Evolutionary conservation across 2,797 vertebrate genomes (phyloP).

Genomic region (Salmo trutta): DNA sequence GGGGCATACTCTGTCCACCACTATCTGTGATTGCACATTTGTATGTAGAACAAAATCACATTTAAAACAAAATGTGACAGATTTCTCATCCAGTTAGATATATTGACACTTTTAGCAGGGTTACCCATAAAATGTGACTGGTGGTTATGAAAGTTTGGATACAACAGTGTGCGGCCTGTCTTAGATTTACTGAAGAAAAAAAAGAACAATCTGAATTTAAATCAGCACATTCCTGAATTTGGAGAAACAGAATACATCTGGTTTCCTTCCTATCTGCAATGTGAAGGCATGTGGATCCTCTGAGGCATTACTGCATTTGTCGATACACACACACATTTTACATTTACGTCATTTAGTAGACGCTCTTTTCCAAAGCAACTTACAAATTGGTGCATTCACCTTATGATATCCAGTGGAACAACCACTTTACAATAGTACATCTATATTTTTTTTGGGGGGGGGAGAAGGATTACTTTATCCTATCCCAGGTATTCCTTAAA

Average conservation of each 20-base stretch:
- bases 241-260: conserved; percentile 46
- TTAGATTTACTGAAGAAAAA: conserved; percentile 18
- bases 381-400: no score
- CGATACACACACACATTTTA: background rate
- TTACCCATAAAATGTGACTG: conserved; percentile 12
- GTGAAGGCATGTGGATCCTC: background rate
- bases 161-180: conserved; percentile 12
- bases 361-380: no score
- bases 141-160: conserved; percentile 12
- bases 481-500: no score
- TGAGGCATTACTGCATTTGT: no score
- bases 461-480: no score
- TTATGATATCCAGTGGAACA: no score
- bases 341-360: no score
- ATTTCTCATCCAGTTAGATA: conserved; percentile 5
- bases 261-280: conserved; percentile 1
- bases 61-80: background rate
- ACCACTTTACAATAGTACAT: no score
- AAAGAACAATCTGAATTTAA: conserved; percentile 37
- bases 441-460: no score
- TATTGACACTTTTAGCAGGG: conserved; percentile 10
- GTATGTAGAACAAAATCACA: background rate
- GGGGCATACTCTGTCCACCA: background rate
- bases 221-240: conserved; percentile 27
- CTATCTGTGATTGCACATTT: background rate